Percentiles rank a stretch among this genome's conserved stretches.
Evolutionary conservation across 2,797 vertebrate species (phyloP).

Genomic region (Anas capensis): DNA sequence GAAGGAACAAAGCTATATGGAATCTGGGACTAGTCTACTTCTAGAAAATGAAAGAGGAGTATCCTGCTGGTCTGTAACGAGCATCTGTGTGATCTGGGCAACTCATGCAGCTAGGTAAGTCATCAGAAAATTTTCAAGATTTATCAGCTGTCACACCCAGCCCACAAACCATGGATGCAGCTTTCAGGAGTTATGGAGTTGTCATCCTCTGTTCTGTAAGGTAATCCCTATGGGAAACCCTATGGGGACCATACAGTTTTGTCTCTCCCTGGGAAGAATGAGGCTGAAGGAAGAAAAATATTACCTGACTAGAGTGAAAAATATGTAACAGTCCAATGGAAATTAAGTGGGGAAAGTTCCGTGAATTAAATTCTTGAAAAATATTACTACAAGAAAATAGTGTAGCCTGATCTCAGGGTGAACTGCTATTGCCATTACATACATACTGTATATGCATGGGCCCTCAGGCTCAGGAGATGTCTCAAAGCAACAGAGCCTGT

Average conservation of each 20-base stretch:
- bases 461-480: background rate
- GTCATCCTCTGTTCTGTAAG: background rate
- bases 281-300: background rate
- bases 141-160: background rate
- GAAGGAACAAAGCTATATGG: background rate
- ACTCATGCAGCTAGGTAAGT: background rate
- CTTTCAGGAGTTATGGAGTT: background rate
- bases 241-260: background rate
- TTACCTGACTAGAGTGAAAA: background rate
- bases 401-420: too few relatives aligned
- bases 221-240: background rate
- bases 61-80: background rate
- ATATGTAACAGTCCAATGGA: background rate
- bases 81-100: slow-evolving; percentile 5
- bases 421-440: background rate
- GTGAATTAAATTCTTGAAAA: background rate
- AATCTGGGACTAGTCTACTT: background rate
- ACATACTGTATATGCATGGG: background rate
- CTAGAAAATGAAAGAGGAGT: background rate
- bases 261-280: background rate
- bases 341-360: background rate
- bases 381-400: background rate
- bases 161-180: background rate
- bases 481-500: background rate
- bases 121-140: background rate